phyloP scores from a whole-genome alignment of 2,113 vertebrate genomes.

The Pseudorhombus dupliciocellatus region DNA sequence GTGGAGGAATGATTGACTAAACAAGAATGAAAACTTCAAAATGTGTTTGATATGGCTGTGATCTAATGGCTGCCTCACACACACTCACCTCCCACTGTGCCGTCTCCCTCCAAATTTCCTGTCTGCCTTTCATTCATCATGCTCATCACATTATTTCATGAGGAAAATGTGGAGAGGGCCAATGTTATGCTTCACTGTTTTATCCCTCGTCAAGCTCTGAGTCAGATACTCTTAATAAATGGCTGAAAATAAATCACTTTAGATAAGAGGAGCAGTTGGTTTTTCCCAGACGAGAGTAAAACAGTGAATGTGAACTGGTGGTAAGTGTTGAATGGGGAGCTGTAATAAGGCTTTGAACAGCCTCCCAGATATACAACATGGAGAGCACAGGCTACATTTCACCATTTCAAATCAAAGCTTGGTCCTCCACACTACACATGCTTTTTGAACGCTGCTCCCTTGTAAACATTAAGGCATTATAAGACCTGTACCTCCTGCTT shows the following conservation, averaged over 20 bases:
- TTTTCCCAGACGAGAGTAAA: slow-evolving; percentile 29
- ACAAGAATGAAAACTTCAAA: slow-evolving; percentile 58
- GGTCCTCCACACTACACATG: slow-evolving; percentile 40
- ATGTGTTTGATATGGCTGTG: slow-evolving; percentile 51
- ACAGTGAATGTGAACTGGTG: slow-evolving; percentile 23
- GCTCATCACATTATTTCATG: slow-evolving; percentile 53
- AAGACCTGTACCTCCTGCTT: slow-evolving; percentile 61
- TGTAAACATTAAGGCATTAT: slow-evolving; percentile 57
- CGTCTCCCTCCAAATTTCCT: slow-evolving; percentile 40
- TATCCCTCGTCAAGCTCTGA: slow-evolving; percentile 58
- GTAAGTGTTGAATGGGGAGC: slow-evolving; percentile 31
- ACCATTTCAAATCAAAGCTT: slow-evolving; percentile 54
- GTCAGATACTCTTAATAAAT: slow-evolving; percentile 62
- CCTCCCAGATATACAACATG: slow-evolving; percentile 49
- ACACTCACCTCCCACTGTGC: slow-evolving; percentile 54
- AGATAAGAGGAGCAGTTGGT: slow-evolving; percentile 53
- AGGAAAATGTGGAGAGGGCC: slow-evolving; percentile 40
- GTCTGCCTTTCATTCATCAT: slow-evolving; percentile 55
- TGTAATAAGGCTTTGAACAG: slow-evolving; percentile 56
- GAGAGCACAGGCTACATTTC: slow-evolving; percentile 40
- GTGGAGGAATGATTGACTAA: slow-evolving; percentile 40
- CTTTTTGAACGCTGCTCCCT: slow-evolving; percentile 40
- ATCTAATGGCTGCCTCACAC: slow-evolving; percentile 43
- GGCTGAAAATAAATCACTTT: slow-evolving; percentile 61
- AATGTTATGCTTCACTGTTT: slow-evolving; percentile 42